These are phyloP conservation scores for Anguilla pacifica DNA, from an alignment of 2,797 vertebrate species.

Conservation along the genomic window DNA sequence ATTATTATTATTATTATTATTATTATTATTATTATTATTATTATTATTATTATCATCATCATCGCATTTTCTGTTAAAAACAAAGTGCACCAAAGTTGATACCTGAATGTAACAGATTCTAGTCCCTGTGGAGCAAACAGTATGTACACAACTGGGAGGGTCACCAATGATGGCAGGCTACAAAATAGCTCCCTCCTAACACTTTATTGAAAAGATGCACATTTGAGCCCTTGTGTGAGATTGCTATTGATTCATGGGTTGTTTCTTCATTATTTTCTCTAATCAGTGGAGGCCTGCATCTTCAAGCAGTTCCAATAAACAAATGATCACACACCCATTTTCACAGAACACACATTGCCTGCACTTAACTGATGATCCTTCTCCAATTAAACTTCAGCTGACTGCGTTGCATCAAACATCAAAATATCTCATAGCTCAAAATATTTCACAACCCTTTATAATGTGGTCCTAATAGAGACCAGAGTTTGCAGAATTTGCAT, in stretches of 20 bases:
- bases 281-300: conserved; percentile 55
- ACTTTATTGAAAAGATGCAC: conserved; percentile 28
- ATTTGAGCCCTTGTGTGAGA: conserved; percentile 40
- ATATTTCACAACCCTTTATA: too few relatives aligned
- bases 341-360: neutral
- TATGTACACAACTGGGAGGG: neutral
- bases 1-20: too few relatives aligned
- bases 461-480: too few relatives aligned
- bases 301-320: neutral
- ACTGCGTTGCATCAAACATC: neutral
- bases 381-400: neutral
- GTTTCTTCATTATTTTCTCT: conserved; percentile 58
- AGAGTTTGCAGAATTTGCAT: neutral
- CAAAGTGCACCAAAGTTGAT: neutral
- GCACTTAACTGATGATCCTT: neutral
- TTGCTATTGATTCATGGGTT: conserved; percentile 60
- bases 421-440: too few relatives aligned
- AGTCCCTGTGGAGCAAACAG: neutral
- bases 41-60: too few relatives aligned
- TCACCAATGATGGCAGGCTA: neutral
- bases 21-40: too few relatives aligned
- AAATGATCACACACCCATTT: neutral
- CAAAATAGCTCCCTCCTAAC: neutral
- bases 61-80: neutral
- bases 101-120: neutral